Evolutionary conservation across 2,113 vertebrate genomes (phyloP).

Genomic region (Chitala chitala): DNA sequence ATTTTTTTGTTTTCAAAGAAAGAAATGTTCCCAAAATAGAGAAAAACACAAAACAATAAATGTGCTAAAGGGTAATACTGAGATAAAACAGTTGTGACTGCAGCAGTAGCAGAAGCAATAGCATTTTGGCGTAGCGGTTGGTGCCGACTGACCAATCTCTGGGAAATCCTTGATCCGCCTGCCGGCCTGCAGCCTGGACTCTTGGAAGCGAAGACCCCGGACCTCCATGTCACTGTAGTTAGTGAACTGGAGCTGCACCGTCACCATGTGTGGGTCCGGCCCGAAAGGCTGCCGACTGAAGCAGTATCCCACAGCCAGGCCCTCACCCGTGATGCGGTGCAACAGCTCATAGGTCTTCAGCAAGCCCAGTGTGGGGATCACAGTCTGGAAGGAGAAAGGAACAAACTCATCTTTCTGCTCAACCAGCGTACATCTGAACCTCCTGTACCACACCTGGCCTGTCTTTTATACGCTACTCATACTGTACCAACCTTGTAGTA

Average conservation of each 20-base stretch:
- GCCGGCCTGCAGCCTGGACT: slow-evolving; percentile 77
- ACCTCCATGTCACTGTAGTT: slow-evolving; percentile 78
- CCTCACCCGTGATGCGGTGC: slow-evolving; percentile 88
- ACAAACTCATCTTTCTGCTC: neutral
- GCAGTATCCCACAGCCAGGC: slow-evolving; percentile 82
- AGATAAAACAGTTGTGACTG: too few relatives aligned
- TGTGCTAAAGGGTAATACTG: too few relatives aligned
- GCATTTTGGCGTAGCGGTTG: too few relatives aligned
- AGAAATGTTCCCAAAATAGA: too few relatives aligned
- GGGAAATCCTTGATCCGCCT: slow-evolving; percentile 90
- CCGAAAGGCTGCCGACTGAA: slow-evolving; percentile 88
- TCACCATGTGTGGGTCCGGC: slow-evolving; percentile 82
- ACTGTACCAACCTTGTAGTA: too few relatives aligned
- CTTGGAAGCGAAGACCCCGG: slow-evolving; percentile 74
- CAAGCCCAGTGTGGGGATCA: slow-evolving; percentile 54
- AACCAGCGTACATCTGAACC: neutral
- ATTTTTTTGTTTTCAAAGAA: too few relatives aligned
- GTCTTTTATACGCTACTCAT: neutral
- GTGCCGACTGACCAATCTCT: slow-evolving; percentile 72
- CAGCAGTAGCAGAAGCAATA: neutral
- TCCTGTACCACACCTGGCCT: neutral
- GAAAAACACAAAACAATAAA: too few relatives aligned
- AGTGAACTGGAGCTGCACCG: slow-evolving; percentile 87
- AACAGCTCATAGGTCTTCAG: slow-evolving; percentile 81
- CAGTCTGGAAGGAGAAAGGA: slow-evolving; percentile 55